Percentiles rank a stretch among this genome's conserved stretches.
Evolutionary conservation across 2,113 vertebrate genomes (phyloP).

Genomic region (Nanorana parkeri): DNA sequence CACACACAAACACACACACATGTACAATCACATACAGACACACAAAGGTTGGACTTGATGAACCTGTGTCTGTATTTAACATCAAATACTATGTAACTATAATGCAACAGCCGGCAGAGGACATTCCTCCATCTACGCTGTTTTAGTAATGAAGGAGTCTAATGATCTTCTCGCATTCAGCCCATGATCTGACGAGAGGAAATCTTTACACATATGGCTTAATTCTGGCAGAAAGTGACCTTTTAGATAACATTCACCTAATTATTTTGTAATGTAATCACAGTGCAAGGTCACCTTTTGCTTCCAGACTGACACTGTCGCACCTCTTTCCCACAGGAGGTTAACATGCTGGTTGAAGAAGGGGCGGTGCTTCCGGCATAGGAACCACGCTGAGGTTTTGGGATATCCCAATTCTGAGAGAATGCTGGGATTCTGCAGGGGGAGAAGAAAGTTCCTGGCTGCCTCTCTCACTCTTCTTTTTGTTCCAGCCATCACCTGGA

Average conservation of each 20-base stretch:
- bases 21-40: too few species aligned
- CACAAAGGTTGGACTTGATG: too few species aligned
- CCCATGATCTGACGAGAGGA: too few species aligned
- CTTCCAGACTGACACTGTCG: background rate
- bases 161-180: too few species aligned
- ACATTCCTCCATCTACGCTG: too few species aligned
- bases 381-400: conserved; percentile 74
- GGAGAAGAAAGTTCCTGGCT: conserved; percentile 96
- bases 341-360: conserved; percentile 84
- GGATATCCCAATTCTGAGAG: conserved; percentile 78
- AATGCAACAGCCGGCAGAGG: too few species aligned
- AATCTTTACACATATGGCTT: too few species aligned
- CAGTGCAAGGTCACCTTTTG: background rate
- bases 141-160: too few species aligned
- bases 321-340: conserved; percentile 70
- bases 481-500: conserved; percentile 94
- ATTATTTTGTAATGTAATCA: background rate
- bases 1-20: too few species aligned
- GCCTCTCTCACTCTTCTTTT: conserved; percentile 91
- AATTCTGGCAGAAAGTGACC: too few species aligned
- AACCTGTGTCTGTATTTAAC: too few species aligned
- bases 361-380: conserved; percentile 81
- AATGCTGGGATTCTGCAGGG: conserved; percentile 99
- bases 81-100: too few species aligned
- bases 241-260: background rate